A percentile compares a stretch with the other conserved stretches of the same genome.
These are phyloP conservation scores for Thereva unica DNA, from an alignment of 2,888 invertebrate genomes.

Conservation along the genomic window DNA sequence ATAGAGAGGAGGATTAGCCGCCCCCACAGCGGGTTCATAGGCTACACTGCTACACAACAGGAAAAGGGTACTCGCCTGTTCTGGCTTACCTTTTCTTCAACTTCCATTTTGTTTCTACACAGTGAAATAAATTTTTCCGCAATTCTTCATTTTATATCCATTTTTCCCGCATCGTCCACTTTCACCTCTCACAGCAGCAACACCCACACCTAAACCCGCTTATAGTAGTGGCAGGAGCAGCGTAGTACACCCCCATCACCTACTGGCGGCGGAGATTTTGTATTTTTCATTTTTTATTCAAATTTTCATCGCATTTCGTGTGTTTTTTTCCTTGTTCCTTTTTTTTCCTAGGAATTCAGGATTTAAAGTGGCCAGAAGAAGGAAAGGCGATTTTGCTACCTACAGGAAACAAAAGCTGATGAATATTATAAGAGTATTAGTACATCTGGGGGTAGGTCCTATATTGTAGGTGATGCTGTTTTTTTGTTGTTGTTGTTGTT, in stretches of 20 bases:
- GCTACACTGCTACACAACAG: no score
- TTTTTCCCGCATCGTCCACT: neutral
- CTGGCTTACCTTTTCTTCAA: neutral
- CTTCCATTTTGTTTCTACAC: conserved; percentile 3
- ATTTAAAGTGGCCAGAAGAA: no score
- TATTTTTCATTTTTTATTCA: conserved; percentile 13
- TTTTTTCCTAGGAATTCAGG: no score
- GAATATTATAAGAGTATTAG: no score
- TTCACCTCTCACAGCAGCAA: neutral
- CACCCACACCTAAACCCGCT: no score
- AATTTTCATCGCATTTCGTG: conserved; percentile 14
- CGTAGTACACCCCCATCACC: neutral
- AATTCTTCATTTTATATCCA: neutral
- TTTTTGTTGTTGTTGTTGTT: no score
- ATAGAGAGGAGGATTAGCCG: neutral
- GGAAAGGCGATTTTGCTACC: no score
- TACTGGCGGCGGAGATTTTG: neutral
- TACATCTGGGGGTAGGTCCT: no score
- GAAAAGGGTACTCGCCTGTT: neutral
- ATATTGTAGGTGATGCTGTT: no score
- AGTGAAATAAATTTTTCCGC: neutral
- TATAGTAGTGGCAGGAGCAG: no score
- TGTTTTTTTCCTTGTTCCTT: neutral
- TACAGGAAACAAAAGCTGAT: no score
- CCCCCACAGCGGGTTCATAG: no score